These are phyloP conservation scores for Bombus difficillimus DNA, from an alignment of 1,140 invertebrate species.

Conservation along the genomic window DNA sequence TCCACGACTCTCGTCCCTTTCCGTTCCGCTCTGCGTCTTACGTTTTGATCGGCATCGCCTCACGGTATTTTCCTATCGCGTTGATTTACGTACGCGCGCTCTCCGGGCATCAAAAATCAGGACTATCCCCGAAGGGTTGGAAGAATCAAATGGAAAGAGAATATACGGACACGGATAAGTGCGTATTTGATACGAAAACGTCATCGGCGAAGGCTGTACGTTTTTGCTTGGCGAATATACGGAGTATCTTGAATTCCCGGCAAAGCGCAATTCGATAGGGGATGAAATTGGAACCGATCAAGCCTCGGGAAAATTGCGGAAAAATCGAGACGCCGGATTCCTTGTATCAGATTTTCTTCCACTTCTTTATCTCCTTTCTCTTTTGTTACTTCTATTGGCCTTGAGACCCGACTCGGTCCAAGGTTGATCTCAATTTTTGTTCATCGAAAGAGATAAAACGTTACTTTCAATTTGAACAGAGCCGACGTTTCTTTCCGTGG, in stretches of 20 bases:
- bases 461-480: neutral
- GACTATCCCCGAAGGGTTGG: constrained; percentile 47
- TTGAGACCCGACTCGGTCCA: neutral
- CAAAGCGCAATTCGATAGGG: constrained; percentile 48
- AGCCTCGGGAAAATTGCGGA: constrained; percentile 38
- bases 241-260: constrained; percentile 7
- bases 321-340: constrained; percentile 32
- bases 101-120: neutral
- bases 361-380: neutral
- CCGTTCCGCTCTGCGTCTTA: too few species aligned
- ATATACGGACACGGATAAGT: constrained; percentile 56
- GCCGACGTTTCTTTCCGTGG: neutral
- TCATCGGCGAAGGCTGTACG: constrained; percentile 19
- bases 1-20: too few species aligned
- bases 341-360: constrained; percentile 18
- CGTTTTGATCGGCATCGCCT: neutral
- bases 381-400: neutral
- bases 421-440: neutral
- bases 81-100: constrained; percentile 9
- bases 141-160: constrained; percentile 46
- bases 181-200: constrained; percentile 35
- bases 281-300: constrained; percentile 48
- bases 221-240: neutral
- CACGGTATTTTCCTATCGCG: constrained; percentile 20
- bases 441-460: neutral